A percentile compares a stretch with the other conserved stretches of the same genome.
Conservation (phyloP, 2,888 invertebrate species). For the Pristionchus japonicus region DNA sequence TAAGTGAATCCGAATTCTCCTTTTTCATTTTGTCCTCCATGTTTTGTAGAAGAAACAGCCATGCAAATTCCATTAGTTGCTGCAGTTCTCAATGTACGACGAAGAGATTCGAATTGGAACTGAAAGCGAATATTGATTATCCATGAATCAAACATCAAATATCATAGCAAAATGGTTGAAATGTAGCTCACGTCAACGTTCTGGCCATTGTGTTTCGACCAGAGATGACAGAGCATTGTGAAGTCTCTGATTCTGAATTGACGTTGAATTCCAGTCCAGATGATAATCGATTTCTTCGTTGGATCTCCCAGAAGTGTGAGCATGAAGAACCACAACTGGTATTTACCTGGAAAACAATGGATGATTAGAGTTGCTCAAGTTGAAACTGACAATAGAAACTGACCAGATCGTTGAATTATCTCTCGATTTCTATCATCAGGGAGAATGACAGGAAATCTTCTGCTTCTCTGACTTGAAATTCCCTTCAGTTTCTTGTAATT, state of each 20-base stretch:
- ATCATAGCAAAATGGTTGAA: not conserved
- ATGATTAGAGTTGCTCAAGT: not conserved
- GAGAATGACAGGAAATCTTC: not conserved
- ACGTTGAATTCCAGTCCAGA: too few species aligned
- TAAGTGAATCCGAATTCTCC: not conserved
- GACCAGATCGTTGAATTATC: not conserved
- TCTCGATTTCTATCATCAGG: not conserved
- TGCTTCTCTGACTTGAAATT: not conserved
- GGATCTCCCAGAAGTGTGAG: not conserved
- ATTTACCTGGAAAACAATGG: not conserved
- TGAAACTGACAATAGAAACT: not conserved
- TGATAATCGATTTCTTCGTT: not conserved
- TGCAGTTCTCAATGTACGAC: not conserved
- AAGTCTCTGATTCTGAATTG: not conserved
- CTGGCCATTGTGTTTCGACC: not conserved
- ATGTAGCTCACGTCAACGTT: not conserved
- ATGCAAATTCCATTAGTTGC: not conserved
- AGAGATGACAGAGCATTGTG: not conserved
- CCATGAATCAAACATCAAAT: not conserved
- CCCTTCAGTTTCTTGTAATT: not conserved
- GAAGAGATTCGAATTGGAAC: not conserved
- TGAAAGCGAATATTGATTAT: not conserved
- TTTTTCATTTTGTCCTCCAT: not conserved
- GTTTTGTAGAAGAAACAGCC: slow-evolving; percentile 3
- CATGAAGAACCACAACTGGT: not conserved